Conservation (phyloP, 2,113 vertebrate genomes). For the Puma concolor region DNA sequence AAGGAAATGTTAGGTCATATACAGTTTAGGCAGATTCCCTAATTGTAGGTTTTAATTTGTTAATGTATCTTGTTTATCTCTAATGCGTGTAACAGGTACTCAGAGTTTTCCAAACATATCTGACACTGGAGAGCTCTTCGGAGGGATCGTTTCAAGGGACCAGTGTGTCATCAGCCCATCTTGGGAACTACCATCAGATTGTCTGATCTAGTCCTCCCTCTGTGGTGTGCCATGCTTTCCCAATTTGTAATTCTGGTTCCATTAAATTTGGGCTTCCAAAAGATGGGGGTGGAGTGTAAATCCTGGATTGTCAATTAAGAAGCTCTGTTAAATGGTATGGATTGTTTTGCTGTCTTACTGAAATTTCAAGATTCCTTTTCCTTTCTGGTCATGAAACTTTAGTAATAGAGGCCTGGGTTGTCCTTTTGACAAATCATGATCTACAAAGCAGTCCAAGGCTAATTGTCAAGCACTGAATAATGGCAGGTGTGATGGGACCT, state of each 20-base stretch:
- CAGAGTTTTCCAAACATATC: background rate
- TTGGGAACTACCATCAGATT: background rate
- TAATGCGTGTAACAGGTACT: background rate
- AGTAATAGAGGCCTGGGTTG: background rate
- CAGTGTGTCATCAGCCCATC: background rate
- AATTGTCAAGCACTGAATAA: background rate
- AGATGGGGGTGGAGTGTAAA: background rate
- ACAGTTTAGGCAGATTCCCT: background rate
- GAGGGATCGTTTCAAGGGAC: background rate
- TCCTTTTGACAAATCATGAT: background rate
- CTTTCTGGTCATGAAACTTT: background rate
- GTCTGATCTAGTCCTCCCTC: background rate
- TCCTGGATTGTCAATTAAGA: background rate
- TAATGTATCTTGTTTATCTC: background rate
- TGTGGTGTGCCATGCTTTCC: accelerated
- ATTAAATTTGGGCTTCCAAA: background rate
- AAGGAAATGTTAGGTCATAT: background rate
- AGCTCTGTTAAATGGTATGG: background rate
- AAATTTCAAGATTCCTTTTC: background rate
- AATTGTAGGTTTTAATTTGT: background rate
- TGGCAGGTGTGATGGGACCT: background rate
- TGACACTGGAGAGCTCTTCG: background rate
- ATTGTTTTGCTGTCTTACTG: background rate
- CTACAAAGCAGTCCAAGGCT: background rate
- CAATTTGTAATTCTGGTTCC: accelerated